Base-by-base conservation (phyloP, 2,888 invertebrate species). In the Apodemia zela region DNA sequence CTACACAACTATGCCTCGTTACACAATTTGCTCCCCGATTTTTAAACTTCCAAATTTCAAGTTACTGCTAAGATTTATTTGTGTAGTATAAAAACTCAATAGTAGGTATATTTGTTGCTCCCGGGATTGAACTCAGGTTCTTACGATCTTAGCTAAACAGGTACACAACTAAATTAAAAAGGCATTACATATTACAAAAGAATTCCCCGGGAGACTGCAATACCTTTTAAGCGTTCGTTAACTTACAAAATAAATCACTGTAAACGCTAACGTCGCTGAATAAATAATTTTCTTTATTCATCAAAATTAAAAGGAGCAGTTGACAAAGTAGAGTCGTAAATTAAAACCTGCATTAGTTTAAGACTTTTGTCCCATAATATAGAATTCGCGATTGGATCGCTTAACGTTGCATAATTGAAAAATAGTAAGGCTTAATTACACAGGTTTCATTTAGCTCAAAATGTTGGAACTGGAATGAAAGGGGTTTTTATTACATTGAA, bases 281-380 rank as follows among this genome's bases (percentile, higher is more conserved):
- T 88, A 88, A 89, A 89, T 89, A 85, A 89, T 89, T 87, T 88
- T 85, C 89, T 89, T 87, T 88, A 89, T 88, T 89, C 88, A 87
- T 91, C 88, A 89, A 89, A 89, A 89, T 89, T 89, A 89, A 86
- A 86, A 87, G 82, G 84, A 85, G 77, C 85, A 84, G 87, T 87
- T 88, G 89, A 89, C 88, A 89, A 91, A 90, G 86, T 80, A 79
- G 72, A 79, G 72, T 73, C 79, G 76, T 86, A 88, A 88, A 89
- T 89, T 89, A 89, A 88, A 86, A 85, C 82, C 79, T 77, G 82
- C 82, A 85, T 82, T 79, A 76, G 76, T 74, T 73, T 73, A 71
- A 54, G 54, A 54, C 54, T 54, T 54, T 54, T 54, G 54, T 54
- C 54, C 54, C 25, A 25, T 54, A 54, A 54, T 54, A 54, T 54